Conservation (phyloP, 2,113 vertebrate species). For the Oenanthe oenanthe region DNA sequence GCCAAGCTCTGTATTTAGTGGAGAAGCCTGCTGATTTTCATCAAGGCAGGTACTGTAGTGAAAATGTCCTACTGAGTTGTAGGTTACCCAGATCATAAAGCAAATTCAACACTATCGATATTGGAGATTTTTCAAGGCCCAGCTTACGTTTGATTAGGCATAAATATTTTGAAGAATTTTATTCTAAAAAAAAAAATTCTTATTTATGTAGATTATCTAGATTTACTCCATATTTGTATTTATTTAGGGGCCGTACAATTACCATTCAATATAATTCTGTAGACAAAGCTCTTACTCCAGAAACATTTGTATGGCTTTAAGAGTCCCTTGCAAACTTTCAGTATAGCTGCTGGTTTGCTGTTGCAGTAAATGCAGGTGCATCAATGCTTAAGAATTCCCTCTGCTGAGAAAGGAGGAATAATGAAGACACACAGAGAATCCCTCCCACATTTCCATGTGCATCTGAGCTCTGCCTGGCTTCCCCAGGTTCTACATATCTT, state of each 20-base stretch:
- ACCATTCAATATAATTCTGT: neutral
- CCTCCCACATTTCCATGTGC: neutral
- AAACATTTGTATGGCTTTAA: constrained; percentile 18
- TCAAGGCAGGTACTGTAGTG: neutral
- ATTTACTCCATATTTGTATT: neutral
- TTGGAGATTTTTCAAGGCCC: neutral
- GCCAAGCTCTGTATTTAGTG: neutral
- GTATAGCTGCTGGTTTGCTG: neutral
- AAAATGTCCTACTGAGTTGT: neutral
- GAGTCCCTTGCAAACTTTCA: neutral
- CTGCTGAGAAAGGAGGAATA: neutral
- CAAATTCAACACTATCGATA: neutral
- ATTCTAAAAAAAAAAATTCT: neutral
- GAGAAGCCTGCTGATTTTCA: neutral
- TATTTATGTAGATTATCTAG: neutral
- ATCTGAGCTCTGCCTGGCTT: neutral
- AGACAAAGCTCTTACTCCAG: neutral
- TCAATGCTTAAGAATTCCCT: neutral
- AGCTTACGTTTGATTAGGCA: neutral
- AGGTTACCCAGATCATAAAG: neutral
- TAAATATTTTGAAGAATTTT: neutral
- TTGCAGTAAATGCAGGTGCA: neutral
- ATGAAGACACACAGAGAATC: neutral
- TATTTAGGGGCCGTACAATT: neutral
- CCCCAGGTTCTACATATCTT: neutral